A percentile compares a stretch with the other conserved stretches of the same genome.
Conservation (phyloP, 2,888 invertebrate genomes). For the Operophtera brumata region DNA sequence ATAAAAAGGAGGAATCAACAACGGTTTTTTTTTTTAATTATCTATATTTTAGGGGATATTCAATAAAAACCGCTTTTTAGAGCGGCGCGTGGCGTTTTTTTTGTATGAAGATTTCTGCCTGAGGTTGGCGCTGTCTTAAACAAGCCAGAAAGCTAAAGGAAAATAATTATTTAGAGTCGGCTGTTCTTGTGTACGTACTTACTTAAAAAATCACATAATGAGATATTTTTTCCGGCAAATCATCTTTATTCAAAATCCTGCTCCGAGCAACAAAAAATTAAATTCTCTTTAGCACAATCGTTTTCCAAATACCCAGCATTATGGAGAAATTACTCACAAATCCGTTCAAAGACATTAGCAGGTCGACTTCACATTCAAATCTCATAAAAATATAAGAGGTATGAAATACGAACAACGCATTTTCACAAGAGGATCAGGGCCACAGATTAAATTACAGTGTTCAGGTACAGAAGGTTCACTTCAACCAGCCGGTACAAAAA, state of each 20-base stretch:
- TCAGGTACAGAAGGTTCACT: not conserved
- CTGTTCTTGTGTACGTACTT: no score
- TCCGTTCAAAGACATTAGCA: conserved; percentile 11
- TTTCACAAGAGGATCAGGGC: conserved; percentile 1
- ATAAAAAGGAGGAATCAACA: no score
- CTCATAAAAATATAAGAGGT: conserved; percentile 14
- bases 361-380: conserved; percentile 20
- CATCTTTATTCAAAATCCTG: not conserved
- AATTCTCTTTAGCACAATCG: not conserved
- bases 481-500: no score
- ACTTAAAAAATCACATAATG: no score
- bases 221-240: not conserved
- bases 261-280: not conserved
- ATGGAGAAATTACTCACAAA: conserved; percentile 7
- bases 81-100: no score
- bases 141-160: no score
- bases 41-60: no score
- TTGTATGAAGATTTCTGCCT: no score
- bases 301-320: not conserved
- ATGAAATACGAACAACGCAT: conserved; percentile 9
- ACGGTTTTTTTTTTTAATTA: no score
- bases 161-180: no score
- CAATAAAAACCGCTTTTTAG: no score
- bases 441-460: not conserved
- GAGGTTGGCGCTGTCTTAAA: no score